These are phyloP conservation scores for Hemithea aestivaria DNA, from an alignment of 2,888 invertebrate species.

Conservation along the genomic window DNA sequence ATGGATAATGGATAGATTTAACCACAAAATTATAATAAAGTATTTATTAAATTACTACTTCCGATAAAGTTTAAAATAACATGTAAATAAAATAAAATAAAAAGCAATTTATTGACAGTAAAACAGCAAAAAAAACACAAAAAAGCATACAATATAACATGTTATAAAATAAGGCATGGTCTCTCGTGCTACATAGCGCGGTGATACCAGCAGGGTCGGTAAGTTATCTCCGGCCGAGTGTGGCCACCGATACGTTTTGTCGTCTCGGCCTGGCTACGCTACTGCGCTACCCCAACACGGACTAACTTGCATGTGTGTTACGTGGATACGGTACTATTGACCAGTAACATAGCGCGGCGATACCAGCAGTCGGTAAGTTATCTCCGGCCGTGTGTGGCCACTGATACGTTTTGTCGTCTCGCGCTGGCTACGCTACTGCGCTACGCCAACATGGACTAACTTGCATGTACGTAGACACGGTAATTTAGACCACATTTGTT, in stretches of 20 bases:
- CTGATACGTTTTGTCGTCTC: constrained; percentile 73
- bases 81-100: too few relatives aligned
- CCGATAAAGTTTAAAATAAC: too few relatives aligned
- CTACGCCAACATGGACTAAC: background rate
- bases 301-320: background rate
- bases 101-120: too few relatives aligned
- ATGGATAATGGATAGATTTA: too few relatives aligned
- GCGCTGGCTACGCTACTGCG: constrained; percentile 37
- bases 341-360: constrained; percentile 18
- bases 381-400: constrained; percentile 36
- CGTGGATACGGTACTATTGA: too few relatives aligned
- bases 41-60: too few relatives aligned
- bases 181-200: constrained; percentile 7
- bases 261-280: constrained; percentile 47
- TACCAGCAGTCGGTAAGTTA: constrained; percentile 32
- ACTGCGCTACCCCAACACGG: constrained; percentile 1
- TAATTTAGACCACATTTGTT: too few relatives aligned
- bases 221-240: constrained; percentile 38
- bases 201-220: constrained; percentile 24
- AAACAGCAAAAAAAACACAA: too few relatives aligned
- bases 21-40: too few relatives aligned
- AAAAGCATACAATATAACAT: too few relatives aligned
- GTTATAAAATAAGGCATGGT: background rate
- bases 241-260: constrained; percentile 70
- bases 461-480: too few relatives aligned